Evolutionary conservation across 2,797 vertebrate genomes (phyloP), one percentile per base, ranked within the genome.

Genomic region (Anableps anableps): DNA sequence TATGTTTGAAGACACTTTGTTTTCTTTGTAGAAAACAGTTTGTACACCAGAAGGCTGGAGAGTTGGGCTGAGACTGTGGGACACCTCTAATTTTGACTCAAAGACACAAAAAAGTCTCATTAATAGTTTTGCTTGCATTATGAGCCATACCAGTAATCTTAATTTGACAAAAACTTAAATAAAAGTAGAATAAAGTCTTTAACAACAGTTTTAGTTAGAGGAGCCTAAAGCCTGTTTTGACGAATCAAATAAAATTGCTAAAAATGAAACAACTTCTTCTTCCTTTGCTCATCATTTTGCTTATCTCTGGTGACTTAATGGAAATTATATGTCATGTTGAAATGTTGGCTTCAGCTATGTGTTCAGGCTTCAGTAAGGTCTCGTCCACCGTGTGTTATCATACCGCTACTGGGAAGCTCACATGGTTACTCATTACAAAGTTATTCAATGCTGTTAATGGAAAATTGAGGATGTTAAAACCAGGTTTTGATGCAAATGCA

Each of bases 401-500:
- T 26, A 78, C 85, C 86, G 81, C 31, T 83, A 75, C 88, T 80
- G 82, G 88, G 89, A 91, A 17, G 19, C 79, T 77, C 51, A 82
- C 68, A 14, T 14, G 7, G 77, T 81, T 85, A 55, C 23, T 84
- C 79, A 85, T 90, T 88, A 84, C 41, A 64, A 77, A 76, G 77
- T 62, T 51, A 58, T n/a, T 80, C 43, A 72, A 72, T 17, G 80
- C 55, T 78, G 76, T 34, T 51, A 29, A 51, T 8, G 14, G 41
- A 31, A 83, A 72, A 72, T 13, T 3, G 0, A 62, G 64, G 71
- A 76, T 47, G 50, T 58, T 58, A 53, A 23, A 53, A 53, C 19
- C 21, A 53, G 17, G 4, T 72, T 64, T 75, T 80, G 23, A 64
- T 74, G 34, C 48, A 74, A 55, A 80, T 62, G 60, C 31, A 14